These are phyloP conservation scores for Petrolisthes cinctipes DNA, from an alignment of 2,888 invertebrate species.

Conservation along the genomic window DNA sequence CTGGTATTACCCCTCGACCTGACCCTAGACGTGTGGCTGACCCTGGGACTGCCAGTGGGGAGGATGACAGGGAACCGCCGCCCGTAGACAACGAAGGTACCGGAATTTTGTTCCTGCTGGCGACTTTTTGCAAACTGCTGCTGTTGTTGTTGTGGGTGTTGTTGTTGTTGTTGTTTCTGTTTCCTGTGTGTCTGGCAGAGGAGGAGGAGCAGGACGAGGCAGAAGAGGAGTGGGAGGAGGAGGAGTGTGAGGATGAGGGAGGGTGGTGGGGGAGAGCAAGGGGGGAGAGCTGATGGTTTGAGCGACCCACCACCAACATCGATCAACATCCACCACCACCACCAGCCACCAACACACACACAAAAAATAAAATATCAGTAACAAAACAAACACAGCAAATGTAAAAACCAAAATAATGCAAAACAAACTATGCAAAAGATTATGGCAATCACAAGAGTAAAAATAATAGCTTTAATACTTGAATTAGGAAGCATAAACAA, in stretches of 20 bases:
- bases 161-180: not conserved
- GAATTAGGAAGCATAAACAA: too few species aligned
- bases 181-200: not conserved
- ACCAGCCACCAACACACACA: not conserved
- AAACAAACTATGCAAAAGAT: slow-evolving; percentile 3
- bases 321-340: slow-evolving; percentile 14
- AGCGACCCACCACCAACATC: slow-evolving; percentile 11
- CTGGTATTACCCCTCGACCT: not conserved
- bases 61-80: slow-evolving; percentile 47
- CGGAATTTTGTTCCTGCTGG: not conserved
- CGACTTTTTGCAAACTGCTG: not conserved
- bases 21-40: not conserved
- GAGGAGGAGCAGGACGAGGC: not conserved
- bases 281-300: slow-evolving; percentile 18
- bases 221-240: not conserved
- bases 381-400: not conserved
- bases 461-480: too few species aligned
- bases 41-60: slow-evolving; percentile 21
- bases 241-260: not conserved
- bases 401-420: not conserved
- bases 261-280: not conserved
- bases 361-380: not conserved
- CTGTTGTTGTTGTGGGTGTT: not conserved
- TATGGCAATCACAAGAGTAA: too few species aligned
- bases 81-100: not conserved